A percentile compares a stretch with the other conserved stretches of the same genome.
Evolutionary conservation across 1,140 invertebrate species (phyloP).

Genomic region (Trichonephila inaurata): DNA sequence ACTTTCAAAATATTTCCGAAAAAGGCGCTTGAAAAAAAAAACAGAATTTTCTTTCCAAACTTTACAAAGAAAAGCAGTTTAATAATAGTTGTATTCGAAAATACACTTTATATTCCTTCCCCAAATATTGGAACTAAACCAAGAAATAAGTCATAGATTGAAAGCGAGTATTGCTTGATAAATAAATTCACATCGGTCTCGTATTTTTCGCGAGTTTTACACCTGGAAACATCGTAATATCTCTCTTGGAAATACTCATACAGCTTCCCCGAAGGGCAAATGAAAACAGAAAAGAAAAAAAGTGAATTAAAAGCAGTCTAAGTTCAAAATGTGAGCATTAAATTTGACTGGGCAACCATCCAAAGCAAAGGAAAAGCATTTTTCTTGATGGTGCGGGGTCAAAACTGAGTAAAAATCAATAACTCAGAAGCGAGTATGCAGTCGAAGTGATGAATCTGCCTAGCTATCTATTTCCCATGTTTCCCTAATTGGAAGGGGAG

Average conservation of each 20-base stretch:
- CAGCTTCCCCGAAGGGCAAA: neutral
- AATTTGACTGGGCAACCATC: constrained; percentile 71
- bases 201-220: constrained; percentile 35
- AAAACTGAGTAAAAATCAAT: constrained; percentile 68
- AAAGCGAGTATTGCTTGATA: neutral
- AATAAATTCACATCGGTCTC: constrained; percentile 29
- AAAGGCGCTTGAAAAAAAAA: constrained; percentile 8
- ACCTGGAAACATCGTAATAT: constrained; percentile 44
- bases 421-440: constrained; percentile 49
- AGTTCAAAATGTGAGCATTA: constrained; percentile 59
- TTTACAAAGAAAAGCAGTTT: constrained; percentile 40
- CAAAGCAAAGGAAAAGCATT: constrained; percentile 66
- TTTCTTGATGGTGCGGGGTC: constrained; percentile 63
- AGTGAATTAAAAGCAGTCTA: constrained; percentile 60
- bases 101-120: neutral
- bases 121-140: constrained; percentile 36
- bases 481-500: constrained; percentile 62
- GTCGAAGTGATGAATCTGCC: constrained; percentile 65
- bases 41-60: neutral
- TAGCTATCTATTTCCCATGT: constrained; percentile 67
- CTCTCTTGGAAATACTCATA: constrained; percentile 27
- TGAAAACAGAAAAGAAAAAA: constrained; percentile 18
- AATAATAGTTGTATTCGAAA: neutral
- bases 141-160: constrained; percentile 21
- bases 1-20: neutral